Evolutionary conservation across 1,140 invertebrate genomes (phyloP).

Genomic region (Drosophila oshimai): DNA sequence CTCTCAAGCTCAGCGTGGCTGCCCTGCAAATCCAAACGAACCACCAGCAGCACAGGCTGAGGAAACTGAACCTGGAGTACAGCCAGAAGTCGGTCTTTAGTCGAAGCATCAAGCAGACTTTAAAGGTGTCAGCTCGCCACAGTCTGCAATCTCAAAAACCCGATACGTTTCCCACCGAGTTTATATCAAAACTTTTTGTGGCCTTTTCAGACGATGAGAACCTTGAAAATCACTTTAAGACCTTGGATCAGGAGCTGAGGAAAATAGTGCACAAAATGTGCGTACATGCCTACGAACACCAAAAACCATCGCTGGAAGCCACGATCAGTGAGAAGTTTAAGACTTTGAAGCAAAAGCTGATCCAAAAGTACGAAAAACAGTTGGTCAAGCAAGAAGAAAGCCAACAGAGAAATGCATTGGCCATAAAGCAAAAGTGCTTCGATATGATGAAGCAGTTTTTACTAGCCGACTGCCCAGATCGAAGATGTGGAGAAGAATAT

Average conservation of each 20-base stretch:
- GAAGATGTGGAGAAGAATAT: constrained; percentile 7
- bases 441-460: constrained; percentile 28
- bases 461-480: background rate
- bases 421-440: constrained; percentile 36
- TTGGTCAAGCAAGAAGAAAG: constrained; percentile 3
- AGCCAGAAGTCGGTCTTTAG: background rate
- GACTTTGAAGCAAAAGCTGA: background rate
- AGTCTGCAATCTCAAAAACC: constrained; percentile 20
- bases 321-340: constrained; percentile 15
- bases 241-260: constrained; percentile 30
- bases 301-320: background rate
- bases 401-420: background rate
- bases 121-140: constrained; percentile 3
- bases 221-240: constrained; percentile 23
- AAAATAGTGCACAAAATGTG: constrained; percentile 15
- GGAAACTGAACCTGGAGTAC: background rate
- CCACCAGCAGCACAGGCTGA: background rate
- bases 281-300: background rate
- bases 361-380: constrained; percentile 29
- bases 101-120: constrained; percentile 2
- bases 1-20: constrained; percentile 11
- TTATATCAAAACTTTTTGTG: constrained; percentile 37
- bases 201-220: constrained; percentile 19
- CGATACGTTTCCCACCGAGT: constrained; percentile 25
- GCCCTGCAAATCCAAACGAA: constrained; percentile 32